These are phyloP conservation scores for Cryptotis parvus DNA, from an alignment of 2,113 vertebrate species.

Conservation along the genomic window DNA sequence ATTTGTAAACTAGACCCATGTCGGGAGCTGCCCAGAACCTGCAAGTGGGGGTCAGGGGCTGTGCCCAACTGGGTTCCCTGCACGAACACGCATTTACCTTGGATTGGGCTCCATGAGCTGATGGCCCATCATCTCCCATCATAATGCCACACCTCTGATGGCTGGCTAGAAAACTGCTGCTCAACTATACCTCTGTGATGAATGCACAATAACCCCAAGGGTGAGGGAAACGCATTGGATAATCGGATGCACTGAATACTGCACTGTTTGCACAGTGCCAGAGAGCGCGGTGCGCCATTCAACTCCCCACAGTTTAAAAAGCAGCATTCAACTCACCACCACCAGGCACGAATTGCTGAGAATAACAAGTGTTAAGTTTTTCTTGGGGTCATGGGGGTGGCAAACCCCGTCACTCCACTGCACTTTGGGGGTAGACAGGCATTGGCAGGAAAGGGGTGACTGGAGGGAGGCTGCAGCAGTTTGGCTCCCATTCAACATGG, in stretches of 20 bases:
- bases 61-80: not conserved
- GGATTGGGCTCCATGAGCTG: not conserved
- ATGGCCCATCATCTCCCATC: constrained; percentile 17
- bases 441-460: constrained; percentile 56
- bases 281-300: constrained; percentile 68
- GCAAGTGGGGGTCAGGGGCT: not conserved
- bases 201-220: constrained; percentile 55
- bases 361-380: constrained; percentile 74
- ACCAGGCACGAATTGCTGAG: constrained; percentile 62
- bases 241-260: constrained; percentile 73
- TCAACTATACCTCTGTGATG: constrained; percentile 72
- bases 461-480: constrained; percentile 27
- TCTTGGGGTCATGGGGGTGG: not conserved
- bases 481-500: not conserved
- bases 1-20: not conserved
- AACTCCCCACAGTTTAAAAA: constrained; percentile 68
- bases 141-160: constrained; percentile 53
- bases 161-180: constrained; percentile 72
- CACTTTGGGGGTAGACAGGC: constrained; percentile 53
- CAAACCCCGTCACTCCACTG: constrained; percentile 55
- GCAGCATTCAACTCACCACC: constrained; percentile 53
- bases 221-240: constrained; percentile 64
- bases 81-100: not conserved
- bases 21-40: not conserved
- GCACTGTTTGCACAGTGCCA: constrained; percentile 70